Evolutionary conservation across 2,888 invertebrate species (phyloP).

Genomic region (Elmis aenea): DNA sequence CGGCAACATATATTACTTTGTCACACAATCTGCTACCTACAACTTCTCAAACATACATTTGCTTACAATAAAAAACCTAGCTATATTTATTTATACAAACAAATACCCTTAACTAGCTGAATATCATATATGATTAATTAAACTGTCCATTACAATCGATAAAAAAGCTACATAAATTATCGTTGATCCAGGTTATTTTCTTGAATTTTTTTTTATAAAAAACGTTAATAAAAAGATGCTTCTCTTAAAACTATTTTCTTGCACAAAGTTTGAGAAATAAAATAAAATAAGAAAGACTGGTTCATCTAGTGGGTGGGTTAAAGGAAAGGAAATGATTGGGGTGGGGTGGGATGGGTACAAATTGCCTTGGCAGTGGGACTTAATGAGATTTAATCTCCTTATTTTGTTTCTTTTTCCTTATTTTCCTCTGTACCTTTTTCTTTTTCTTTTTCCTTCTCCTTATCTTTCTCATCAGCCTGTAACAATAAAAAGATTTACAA

Average conservation of each 20-base stretch:
- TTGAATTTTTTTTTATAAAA: conserved; percentile 28
- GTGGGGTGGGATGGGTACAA: conserved; percentile 18
- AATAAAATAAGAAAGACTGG: conserved; percentile 27
- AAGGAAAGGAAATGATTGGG: conserved; percentile 14
- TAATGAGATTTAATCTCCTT: conserved; percentile 31
- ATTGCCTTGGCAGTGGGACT: conserved; percentile 37
- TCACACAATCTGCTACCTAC: conserved; percentile 19
- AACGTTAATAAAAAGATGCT: conserved; percentile 34
- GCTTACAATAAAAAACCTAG: conserved; percentile 47
- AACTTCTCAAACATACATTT: conserved; percentile 41
- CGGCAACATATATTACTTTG: conserved; percentile 16
- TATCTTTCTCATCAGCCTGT: conserved; percentile 77
- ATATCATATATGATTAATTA: conserved; percentile 25
- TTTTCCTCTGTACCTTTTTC: conserved; percentile 64
- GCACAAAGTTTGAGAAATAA: conserved; percentile 42
- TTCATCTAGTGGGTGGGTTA: conserved; percentile 13
- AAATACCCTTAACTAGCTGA: conserved; percentile 45
- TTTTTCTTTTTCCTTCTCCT: conserved; percentile 59
- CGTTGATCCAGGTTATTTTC: conserved; percentile 32
- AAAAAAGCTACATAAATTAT: conserved; percentile 39
- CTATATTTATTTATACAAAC: conserved; percentile 49
- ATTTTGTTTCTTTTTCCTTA: conserved; percentile 59
- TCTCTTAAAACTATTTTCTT: conserved; percentile 45
- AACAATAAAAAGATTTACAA: conserved; percentile 30
- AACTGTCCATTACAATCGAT: conserved; percentile 37